phyloP scores from a whole-genome alignment of 1,140 invertebrate genomes.

The Berghia stephanieae region DNA sequence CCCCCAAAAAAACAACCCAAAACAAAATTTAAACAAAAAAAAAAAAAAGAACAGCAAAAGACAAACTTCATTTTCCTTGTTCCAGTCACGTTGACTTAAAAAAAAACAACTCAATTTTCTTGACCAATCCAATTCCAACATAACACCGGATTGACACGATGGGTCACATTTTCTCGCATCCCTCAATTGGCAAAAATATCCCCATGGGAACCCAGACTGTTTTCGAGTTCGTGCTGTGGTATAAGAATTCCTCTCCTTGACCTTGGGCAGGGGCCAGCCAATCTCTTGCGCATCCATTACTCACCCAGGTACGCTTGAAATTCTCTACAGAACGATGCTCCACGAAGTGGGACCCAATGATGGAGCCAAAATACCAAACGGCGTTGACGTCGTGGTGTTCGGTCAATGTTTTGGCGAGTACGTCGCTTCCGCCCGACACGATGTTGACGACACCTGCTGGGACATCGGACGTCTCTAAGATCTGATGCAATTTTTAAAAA shows the following conservation, averaged over 20 bases:
- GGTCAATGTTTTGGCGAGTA: conserved; percentile 65
- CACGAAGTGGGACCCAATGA: conserved; percentile 64
- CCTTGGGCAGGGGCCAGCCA: conserved; percentile 61
- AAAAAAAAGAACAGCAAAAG: too few relatives aligned
- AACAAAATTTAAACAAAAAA: too few relatives aligned
- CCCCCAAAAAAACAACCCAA: too few relatives aligned
- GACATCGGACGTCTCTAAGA: conserved; percentile 70
- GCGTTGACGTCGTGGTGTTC: conserved; percentile 69
- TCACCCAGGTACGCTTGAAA: conserved; percentile 69
- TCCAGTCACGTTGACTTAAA: too few relatives aligned
- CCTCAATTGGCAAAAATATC: conserved; percentile 71
- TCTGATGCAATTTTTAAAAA: too few relatives aligned
- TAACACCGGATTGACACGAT: too few relatives aligned
- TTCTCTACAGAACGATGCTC: conserved; percentile 64
- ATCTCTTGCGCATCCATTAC: conserved; percentile 60
- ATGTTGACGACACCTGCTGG: conserved; percentile 70
- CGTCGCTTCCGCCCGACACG: conserved; percentile 67
- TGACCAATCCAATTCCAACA: too few relatives aligned
- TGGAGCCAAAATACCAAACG: conserved; percentile 67
- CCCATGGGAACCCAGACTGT: conserved; percentile 70
- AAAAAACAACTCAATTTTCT: too few relatives aligned
- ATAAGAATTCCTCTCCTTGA: conserved; percentile 67
- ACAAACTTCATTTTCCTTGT: too few relatives aligned
- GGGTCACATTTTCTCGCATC: too few relatives aligned
- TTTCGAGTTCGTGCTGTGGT: conserved; percentile 67